Percentiles rank a stretch among this genome's conserved stretches.
Conservation (phyloP, 2,888 invertebrate species). For the Eupithecia insigniata region DNA sequence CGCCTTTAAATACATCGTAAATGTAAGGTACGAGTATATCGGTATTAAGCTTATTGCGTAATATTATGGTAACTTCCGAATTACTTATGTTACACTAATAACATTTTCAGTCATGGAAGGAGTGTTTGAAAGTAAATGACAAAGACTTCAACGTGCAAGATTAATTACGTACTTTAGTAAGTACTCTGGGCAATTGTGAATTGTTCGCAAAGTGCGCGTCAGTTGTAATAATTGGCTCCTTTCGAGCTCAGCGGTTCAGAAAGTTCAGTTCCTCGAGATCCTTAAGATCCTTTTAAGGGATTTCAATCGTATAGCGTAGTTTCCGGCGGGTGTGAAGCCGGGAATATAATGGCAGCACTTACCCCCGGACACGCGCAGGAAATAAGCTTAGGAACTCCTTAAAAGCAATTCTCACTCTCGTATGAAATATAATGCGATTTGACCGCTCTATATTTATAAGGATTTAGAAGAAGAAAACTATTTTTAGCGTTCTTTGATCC, state of each 20-base stretch:
- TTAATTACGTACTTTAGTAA: background rate
- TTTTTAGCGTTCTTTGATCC: constrained; percentile 61
- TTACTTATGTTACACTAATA: background rate
- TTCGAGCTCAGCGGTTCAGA: constrained; percentile 72
- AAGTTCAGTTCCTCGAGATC: constrained; percentile 64
- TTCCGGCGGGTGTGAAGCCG: constrained; percentile 59
- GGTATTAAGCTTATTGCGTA: background rate
- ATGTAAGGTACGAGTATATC: background rate
- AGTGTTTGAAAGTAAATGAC: constrained; percentile 22
- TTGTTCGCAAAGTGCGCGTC: constrained; percentile 46
- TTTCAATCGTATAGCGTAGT: constrained; percentile 61
- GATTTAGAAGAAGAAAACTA: constrained; percentile 69
- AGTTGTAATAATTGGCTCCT: constrained; percentile 66
- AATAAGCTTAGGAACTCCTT: constrained; percentile 84
- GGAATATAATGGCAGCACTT: constrained; percentile 79
- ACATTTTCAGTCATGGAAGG: background rate
- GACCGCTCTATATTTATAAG: constrained; percentile 82
- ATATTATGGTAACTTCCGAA: background rate
- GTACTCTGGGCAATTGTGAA: constrained; percentile 18
- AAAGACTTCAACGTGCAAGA: constrained; percentile 34
- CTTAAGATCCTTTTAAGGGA: constrained; percentile 74
- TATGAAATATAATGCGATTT: constrained; percentile 81
- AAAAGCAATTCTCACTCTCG: constrained; percentile 81
- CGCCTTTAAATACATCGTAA: constrained; percentile 29
- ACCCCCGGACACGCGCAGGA: constrained; percentile 79